Conservation (phyloP, 2,797 vertebrate genomes). For the Gallirallus australis region DNA sequence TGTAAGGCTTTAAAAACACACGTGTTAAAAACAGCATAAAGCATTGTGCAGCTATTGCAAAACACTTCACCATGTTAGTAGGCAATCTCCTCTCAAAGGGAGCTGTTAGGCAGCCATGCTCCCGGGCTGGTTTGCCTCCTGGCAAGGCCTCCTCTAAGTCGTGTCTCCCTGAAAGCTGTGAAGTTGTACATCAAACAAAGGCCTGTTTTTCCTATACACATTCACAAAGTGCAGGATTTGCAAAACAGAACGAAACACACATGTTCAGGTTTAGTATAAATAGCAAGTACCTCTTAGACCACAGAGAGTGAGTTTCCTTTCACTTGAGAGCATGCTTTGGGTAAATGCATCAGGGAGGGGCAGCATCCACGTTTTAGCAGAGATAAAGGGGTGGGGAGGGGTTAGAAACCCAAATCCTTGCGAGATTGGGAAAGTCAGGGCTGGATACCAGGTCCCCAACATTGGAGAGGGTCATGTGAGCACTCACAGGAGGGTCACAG, state of each 20-base stretch:
- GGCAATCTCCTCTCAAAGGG: background rate
- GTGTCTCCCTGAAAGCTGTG: background rate
- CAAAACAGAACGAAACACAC: background rate
- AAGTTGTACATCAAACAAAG: background rate
- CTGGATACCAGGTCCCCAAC: accelerated
- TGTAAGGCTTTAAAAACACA: slow-evolving; percentile 52
- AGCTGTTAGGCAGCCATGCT: background rate
- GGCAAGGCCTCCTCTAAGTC: background rate
- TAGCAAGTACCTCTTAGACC: background rate
- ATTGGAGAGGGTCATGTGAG: background rate
- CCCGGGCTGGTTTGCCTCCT: background rate
- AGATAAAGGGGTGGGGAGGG: background rate
- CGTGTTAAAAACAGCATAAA: slow-evolving; percentile 41
- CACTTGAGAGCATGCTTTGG: background rate
- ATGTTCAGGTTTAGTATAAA: background rate
- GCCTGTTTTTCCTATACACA: background rate
- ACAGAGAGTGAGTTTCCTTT: background rate
- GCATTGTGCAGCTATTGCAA: slow-evolving; percentile 46
- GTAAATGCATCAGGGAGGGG: background rate
- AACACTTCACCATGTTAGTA: slow-evolving; percentile 12
- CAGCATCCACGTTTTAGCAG: background rate
- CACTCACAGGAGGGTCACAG: accelerated
- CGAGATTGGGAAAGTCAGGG: background rate
- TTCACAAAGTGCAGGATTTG: background rate
- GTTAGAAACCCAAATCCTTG: background rate